These are phyloP conservation scores for Hippopotamus amphibius DNA, from an alignment of 2,113 vertebrate genomes.

Conservation along the genomic window DNA sequence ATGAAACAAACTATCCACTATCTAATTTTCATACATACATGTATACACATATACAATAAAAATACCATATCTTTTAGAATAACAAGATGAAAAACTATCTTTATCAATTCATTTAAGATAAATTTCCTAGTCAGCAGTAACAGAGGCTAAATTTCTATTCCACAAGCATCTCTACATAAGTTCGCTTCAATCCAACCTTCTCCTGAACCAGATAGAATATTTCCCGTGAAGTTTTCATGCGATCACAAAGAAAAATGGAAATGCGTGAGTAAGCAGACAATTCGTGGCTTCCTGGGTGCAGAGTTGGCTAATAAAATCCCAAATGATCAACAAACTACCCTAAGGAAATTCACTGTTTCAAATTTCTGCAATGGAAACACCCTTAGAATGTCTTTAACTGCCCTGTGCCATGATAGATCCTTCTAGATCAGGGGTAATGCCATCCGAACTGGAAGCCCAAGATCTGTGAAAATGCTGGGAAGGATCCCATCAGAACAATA, in stretches of 20 bases:
- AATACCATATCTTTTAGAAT: background rate
- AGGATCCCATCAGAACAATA: background rate
- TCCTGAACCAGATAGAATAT: background rate
- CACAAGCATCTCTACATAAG: background rate
- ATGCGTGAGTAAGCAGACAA: background rate
- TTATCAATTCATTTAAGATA: background rate
- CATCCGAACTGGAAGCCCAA: background rate
- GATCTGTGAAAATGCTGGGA: background rate
- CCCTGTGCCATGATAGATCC: background rate
- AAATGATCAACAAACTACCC: background rate
- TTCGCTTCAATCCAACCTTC: background rate
- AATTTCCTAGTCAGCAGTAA: slow-evolving; percentile 16
- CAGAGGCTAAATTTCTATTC: background rate
- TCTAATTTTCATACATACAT: background rate
- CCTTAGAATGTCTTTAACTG: background rate
- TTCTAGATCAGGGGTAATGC: background rate
- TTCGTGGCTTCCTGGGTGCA: background rate
- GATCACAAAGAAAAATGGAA: slow-evolving; percentile 9
- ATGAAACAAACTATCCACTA: background rate
- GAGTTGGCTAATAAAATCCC: background rate
- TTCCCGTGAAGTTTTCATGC: background rate
- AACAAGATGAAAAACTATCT: background rate
- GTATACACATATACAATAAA: background rate
- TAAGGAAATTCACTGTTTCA: background rate
- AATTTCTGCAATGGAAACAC: background rate